A percentile compares a stretch with the other conserved stretches of the same genome.
Conservation (phyloP, 2,888 invertebrate species). For the Agrotis puta region DNA sequence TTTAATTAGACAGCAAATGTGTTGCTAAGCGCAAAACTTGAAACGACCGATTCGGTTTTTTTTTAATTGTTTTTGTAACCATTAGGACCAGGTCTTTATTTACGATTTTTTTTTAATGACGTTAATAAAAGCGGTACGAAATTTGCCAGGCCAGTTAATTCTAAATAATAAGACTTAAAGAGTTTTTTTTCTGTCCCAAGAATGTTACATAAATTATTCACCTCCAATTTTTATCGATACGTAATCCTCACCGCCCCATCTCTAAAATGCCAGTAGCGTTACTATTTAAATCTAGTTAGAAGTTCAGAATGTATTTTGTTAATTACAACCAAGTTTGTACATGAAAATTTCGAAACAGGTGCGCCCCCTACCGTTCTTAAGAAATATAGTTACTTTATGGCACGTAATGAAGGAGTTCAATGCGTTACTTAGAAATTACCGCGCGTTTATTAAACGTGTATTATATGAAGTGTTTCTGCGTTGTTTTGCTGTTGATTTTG, state of each 20-base stretch:
- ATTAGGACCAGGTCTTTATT: no score
- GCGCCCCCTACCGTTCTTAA: slow-evolving; percentile 72
- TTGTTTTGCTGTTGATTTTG: slow-evolving; percentile 5
- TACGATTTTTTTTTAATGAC: no score
- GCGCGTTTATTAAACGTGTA: slow-evolving; percentile 50
- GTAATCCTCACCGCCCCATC: slow-evolving; percentile 48
- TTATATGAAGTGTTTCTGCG: slow-evolving; percentile 21
- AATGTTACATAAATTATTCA: not conserved
- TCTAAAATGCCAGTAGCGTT: slow-evolving; percentile 77
- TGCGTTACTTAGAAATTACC: slow-evolving; percentile 47
- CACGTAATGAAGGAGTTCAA: slow-evolving; percentile 52
- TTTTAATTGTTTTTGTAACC: no score
- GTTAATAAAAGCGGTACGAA: no score
- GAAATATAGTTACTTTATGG: slow-evolving; percentile 79
- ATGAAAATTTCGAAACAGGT: slow-evolving; percentile 88
- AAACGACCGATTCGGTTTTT: no score
- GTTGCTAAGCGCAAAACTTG: no score
- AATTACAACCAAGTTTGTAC: slow-evolving; percentile 88
- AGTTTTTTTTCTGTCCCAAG: no score
- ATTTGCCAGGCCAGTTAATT: no score
- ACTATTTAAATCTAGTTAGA: slow-evolving; percentile 91
- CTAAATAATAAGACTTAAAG: no score
- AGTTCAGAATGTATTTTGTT: slow-evolving; percentile 91
- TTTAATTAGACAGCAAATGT: no score
- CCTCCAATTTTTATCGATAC: slow-evolving; percentile 49